Evolutionary conservation across 2,888 invertebrate genomes (phyloP).

Genomic region (Allophyes oxyacanthae): DNA sequence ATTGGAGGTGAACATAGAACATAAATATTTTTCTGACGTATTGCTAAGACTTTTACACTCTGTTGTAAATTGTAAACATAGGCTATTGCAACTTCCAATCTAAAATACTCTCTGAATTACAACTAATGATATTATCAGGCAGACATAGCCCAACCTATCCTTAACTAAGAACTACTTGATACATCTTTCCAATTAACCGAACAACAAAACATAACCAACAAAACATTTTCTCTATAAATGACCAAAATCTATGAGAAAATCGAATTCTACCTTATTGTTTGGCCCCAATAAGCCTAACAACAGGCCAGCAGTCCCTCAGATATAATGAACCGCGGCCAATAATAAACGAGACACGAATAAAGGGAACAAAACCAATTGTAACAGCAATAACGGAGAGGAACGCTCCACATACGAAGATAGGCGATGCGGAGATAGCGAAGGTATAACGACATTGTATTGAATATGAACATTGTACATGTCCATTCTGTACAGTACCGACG

Average conservation of each 20-base stretch:
- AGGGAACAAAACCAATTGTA: constrained; percentile 43
- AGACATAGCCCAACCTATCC: too few relatives aligned
- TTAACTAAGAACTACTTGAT: neutral
- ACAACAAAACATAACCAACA: constrained; percentile 14
- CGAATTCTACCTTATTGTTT: constrained; percentile 29
- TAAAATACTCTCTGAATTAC: too few relatives aligned
- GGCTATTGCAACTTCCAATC: too few relatives aligned
- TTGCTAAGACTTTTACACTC: too few relatives aligned
- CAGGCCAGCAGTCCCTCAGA: constrained; percentile 11
- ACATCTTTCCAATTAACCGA: constrained; percentile 17
- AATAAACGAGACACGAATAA: constrained; percentile 32
- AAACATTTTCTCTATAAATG: constrained; percentile 31
- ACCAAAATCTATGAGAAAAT: constrained; percentile 29
- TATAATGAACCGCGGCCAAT: constrained; percentile 46
- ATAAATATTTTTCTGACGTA: too few relatives aligned
- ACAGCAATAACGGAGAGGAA: constrained; percentile 18
- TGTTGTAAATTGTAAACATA: too few relatives aligned
- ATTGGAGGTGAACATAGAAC: too few relatives aligned
- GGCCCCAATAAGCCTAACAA: constrained; percentile 13
- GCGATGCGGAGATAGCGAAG: neutral
- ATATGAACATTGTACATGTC: too few relatives aligned
- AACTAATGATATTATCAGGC: too few relatives aligned
- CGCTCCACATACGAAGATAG: neutral
- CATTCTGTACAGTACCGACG: too few relatives aligned
- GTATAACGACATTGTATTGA: neutral